Evolutionary conservation across 2,888 invertebrate species (phyloP).

Genomic region (Andrena minutula): DNA sequence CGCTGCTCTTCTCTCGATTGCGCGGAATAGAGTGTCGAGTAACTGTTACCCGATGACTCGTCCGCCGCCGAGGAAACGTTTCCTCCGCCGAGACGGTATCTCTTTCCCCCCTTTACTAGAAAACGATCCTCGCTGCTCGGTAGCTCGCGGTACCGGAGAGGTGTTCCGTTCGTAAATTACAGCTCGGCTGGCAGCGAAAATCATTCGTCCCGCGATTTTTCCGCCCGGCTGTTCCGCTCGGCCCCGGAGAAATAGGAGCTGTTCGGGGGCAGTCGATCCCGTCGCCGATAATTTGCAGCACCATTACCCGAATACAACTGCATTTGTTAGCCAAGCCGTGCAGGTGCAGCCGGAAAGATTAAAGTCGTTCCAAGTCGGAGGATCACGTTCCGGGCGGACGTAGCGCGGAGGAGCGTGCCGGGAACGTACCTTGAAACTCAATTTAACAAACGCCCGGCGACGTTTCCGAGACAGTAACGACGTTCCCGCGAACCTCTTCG

Average conservation of each 20-base stretch:
- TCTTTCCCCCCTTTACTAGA: neutral
- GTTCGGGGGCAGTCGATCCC: neutral
- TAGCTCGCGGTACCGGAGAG: neutral
- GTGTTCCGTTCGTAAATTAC: neutral
- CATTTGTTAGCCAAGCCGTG: slow-evolving; percentile 37
- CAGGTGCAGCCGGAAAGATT: slow-evolving; percentile 46
- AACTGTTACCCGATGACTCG: slow-evolving; percentile 36
- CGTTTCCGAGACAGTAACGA: slow-evolving; percentile 57
- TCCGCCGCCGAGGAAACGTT: slow-evolving; percentile 29
- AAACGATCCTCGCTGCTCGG: slow-evolving; percentile 15
- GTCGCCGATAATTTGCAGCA: slow-evolving; percentile 39
- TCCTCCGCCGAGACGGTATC: slow-evolving; percentile 18
- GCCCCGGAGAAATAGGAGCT: neutral
- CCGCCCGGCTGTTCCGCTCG: neutral
- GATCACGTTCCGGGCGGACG: slow-evolving; percentile 45
- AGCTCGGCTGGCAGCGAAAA: neutral
- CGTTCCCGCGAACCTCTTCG: slow-evolving; percentile 58
- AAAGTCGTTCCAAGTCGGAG: slow-evolving; percentile 49
- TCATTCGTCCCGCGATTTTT: neutral
- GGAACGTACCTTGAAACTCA: slow-evolving; percentile 56
- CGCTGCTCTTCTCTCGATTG: slow-evolving; percentile 22
- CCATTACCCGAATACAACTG: slow-evolving; percentile 31
- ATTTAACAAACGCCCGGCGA: slow-evolving; percentile 64
- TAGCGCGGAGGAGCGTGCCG: slow-evolving; percentile 9
- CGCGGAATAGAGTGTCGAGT: slow-evolving; percentile 33